Evolutionary conservation across 2,797 vertebrate species (phyloP), one percentile per base, ranked within the genome.

Genomic region (Pagetopsis macropterus): DNA sequence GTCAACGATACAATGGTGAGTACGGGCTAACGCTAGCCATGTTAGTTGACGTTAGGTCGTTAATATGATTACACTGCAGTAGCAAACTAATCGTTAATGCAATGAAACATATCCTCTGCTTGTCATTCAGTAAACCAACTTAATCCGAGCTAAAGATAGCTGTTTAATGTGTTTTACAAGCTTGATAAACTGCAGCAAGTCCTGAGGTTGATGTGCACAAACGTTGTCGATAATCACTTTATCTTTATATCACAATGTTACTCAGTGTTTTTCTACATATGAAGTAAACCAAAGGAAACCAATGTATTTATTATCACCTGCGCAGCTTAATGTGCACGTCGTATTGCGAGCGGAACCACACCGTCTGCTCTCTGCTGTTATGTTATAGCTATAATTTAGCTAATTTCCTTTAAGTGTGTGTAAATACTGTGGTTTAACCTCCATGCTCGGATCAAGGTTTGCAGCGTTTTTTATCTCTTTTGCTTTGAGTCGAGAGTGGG

Each of bases 1-100:
- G 58, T 76, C 78, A 58, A 68, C 78, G 67, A 72, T 77, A 85
- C 79, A 76, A 93, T 93, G 92, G 92, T 93, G 68, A 93, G 92
- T 91, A 78, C 31, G 46, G 14, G 74, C 44, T 86, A 79, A 43
- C 57, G 57, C 63, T 44, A 27, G 55, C 13, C 12, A 27, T 14
- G 59, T 17, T 50, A 75, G 78, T 14, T 51, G 65, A 46, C 43
- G 16, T 66, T 81, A 71, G 78, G 2, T 23, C 23, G 59, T 50
- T 72, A 61, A 14, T 8, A 64, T 31, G 8, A n/a, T 21, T 21
- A 33, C 37, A n/a, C 15, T 8, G 52, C 21, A 43, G 9, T 49
- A 49, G 17, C n/a, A 16, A 46, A 37, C 37, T n/a, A n/a, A 10
- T n/a, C 3, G 4, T 45, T 52, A 12, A 16, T 58, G 33, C 5